Base-by-base conservation (phyloP, 2,888 invertebrate species). In the Arge pagana region DNA sequence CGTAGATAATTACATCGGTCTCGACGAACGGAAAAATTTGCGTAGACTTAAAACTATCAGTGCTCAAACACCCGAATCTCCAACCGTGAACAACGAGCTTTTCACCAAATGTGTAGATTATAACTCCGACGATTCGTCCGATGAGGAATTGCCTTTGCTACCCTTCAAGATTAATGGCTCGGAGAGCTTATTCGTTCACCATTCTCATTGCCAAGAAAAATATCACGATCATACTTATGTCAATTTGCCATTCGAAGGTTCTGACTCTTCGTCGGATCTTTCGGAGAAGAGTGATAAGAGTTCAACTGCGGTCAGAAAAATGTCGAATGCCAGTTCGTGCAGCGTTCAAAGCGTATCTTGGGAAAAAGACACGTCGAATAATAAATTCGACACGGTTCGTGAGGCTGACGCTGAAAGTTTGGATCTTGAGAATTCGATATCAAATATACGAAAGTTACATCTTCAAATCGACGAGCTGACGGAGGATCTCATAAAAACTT, bases 31-130 rank as follows among this genome's bases (percentile, higher is more conserved):
- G 1, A 56, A 54, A 39, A 55, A 48, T 35, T 42, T 54, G 6
- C 57, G 57, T 30, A 49, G 53, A 40, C 52, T 60, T 7, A 53
- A 59, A 40, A 58, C 59, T 7, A 58, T 59, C 16, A 48, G 54
- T 18, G 58, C 54, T 28, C 59, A 56, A 5, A 26, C n/a, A 8
- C 24, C 19, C 11, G 33, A 48, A n/a, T 35, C 48, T 8, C 30
- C 13, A 11, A 18, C 26, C 18, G 15, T 30, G 11, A 53, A 55
- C 16, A 53, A 55, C 56, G 40, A 45, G 4, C 48, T 48, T 13
- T 58, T 62, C 35, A 31, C 50, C 19, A 61, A 55, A 53, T 49
- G 35, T 24, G 6, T n/a, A 4, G 23, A 53, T n/a, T 28, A 31
- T 13, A 11, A 16, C 3, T 8, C 18, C 30, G n/a, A n/a, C 3